Percentiles rank a stretch among this genome's conserved stretches.
These are phyloP conservation scores for Trinectes maculatus DNA, from an alignment of 2,113 vertebrate genomes.

Conservation along the genomic window DNA sequence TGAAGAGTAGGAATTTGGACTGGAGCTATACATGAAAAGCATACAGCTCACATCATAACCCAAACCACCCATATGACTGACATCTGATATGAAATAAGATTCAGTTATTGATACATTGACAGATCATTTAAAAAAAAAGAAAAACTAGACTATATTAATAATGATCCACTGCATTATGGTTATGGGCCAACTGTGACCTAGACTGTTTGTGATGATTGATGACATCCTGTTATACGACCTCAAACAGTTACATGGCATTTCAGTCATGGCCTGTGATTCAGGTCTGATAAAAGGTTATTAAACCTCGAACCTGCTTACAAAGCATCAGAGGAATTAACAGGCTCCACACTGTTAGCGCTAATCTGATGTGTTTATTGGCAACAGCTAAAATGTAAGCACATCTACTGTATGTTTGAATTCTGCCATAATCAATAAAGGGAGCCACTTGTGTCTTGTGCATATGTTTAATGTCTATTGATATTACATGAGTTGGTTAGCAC, in stretches of 20 bases:
- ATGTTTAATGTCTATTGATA: too few relatives aligned
- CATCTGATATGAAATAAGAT: neutral
- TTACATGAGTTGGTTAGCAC: too few relatives aligned
- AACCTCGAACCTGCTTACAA: neutral
- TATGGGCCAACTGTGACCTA: neutral
- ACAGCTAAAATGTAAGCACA: too few relatives aligned
- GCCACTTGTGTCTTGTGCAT: too few relatives aligned
- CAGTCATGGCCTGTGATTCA: slow-evolving; percentile 4
- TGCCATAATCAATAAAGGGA: neutral
- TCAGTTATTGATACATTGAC: neutral
- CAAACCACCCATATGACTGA: neutral
- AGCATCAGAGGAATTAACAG: neutral
- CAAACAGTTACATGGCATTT: too few relatives aligned
- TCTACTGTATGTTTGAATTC: neutral
- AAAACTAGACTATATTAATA: neutral
- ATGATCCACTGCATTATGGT: too few relatives aligned
- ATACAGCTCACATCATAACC: neutral
- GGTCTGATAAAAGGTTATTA: slow-evolving; percentile 18
- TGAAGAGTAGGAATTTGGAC: too few relatives aligned
- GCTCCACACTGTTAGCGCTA: neutral
- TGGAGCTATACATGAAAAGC: too few relatives aligned
- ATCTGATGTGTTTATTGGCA: slow-evolving; percentile 8
- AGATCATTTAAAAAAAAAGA: too few relatives aligned
- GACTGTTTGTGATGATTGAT: neutral
- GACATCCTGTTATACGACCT: neutral